Conservation (phyloP, 1,140 invertebrate genomes). For the Euglossa dilemma region DNA sequence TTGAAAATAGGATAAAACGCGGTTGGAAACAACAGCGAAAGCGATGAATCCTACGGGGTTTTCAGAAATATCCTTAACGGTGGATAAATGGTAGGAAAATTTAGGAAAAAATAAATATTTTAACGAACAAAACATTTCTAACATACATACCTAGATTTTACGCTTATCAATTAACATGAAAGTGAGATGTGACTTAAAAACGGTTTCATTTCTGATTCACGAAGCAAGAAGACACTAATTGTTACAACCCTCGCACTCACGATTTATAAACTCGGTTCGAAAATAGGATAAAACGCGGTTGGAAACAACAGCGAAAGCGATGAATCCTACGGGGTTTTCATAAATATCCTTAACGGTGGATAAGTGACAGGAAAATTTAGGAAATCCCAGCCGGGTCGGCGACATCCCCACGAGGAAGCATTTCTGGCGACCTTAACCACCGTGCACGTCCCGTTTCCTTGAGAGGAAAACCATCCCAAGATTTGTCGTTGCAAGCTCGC, state of each 20-base stretch:
- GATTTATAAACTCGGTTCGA: no score
- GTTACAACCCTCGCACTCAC: no score
- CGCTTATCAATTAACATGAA: no score
- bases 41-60: no score
- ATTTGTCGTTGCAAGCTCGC: constrained; percentile 28
- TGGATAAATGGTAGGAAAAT: not conserved
- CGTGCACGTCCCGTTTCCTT: constrained; percentile 25
- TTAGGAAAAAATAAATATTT: not conserved
- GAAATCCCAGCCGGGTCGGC: not conserved
- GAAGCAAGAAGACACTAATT: no score
- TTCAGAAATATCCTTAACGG: constrained; percentile 8
- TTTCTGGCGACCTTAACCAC: constrained; percentile 8
- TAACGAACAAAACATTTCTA: no score
- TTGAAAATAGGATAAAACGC: no score
- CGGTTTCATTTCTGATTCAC: no score
- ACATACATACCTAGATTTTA: no score
- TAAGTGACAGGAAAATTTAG: not conserved
- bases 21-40: not conserved
- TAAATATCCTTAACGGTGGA: not conserved
- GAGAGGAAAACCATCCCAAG: constrained; percentile 13
- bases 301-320: not conserved
- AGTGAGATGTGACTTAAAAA: no score
- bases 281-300: no score
- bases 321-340: not conserved
- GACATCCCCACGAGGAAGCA: not conserved